Evolutionary conservation across 2,113 vertebrate species (phyloP).

Genomic region (Xiphias gladius): DNA sequence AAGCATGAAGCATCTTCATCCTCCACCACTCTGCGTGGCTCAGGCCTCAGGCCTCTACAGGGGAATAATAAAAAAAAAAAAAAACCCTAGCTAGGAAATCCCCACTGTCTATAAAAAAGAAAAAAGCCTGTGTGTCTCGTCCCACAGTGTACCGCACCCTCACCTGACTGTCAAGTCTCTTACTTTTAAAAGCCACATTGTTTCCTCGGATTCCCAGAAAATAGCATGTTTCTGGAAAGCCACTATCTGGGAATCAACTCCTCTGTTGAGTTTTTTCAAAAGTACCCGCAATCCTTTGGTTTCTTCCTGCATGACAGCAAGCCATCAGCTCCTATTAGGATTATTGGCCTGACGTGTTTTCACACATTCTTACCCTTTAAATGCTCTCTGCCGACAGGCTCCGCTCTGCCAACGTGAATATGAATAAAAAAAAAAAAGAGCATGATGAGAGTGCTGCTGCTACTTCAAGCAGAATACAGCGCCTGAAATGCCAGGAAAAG

Average conservation of each 20-base stretch:
- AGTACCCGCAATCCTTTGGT: conserved; percentile 75
- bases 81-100: conserved; percentile 43
- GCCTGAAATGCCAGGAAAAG: conserved; percentile 57
- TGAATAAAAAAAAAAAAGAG: conserved; percentile 6
- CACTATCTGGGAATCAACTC: conserved; percentile 66
- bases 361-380: conserved; percentile 73
- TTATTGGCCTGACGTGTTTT: conserved; percentile 80
- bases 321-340: conserved; percentile 82
- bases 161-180: conserved; percentile 37
- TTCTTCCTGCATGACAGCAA: conserved; percentile 78
- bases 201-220: conserved; percentile 63
- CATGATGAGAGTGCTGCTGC: conserved; percentile 14
- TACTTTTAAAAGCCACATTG: conserved; percentile 43
- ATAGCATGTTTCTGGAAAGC: conserved; percentile 67
- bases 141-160: conserved; percentile 15
- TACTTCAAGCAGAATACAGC: conserved; percentile 15
- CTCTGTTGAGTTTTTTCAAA: conserved; percentile 38
- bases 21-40: conserved; percentile 27
- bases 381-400: conserved; percentile 61
- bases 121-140: conserved; percentile 16
- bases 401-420: conserved; percentile 49
- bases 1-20: conserved; percentile 25
- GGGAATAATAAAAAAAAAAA: conserved; percentile 46
- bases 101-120: conserved; percentile 28
- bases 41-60: conserved; percentile 8